Base-by-base conservation (phyloP, 2,888 invertebrate genomes). In the Eupithecia dodoneata region DNA sequence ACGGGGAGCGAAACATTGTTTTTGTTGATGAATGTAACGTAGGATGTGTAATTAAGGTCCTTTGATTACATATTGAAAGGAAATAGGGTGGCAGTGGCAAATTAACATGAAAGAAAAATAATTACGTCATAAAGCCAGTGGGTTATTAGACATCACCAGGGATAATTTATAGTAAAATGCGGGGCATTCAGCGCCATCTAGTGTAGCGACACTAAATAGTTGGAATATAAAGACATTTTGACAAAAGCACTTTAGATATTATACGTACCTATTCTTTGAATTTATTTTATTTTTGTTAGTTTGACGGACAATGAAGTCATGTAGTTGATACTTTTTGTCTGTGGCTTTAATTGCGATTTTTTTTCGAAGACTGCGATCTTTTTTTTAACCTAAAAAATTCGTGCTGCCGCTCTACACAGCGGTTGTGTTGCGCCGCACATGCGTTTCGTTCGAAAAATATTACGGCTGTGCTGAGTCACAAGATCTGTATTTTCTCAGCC, bases 31-130 rank as follows among this genome's bases (percentile, higher is more conserved):
- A 76, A 70, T 73, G n/a, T 76, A 59, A 47, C 72, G 49, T 72
- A 59, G 72, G 73, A 63, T 73, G 72, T 70, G 70, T 76, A 76
- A 76, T 76, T 76, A 63, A 70, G 66, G 75, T 72, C 44, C 55
- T 70, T 30, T 75, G 71, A 71, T 75, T 75, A 47, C 70, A 63
- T 70, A 75, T 59, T 74, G 69, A 74, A 73, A 52, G 72, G 70
- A 65, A 73, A 65, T 72, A 47, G 47, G 70, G 47, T 45, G 45
- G 47, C 45, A 70, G 47, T 30, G 45, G 66, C 47, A 42, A 71
- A 52, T 71, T 71, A 55, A 71, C 55, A 71, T 71, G 71, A 71
- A 71, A 55, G 42, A 70, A 70, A 70, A 49, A 47, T 70, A 70
- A 70, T 70, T 30, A 70, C 12, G 47, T 70, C 45, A 70, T 70